Evolutionary conservation across 1,140 invertebrate genomes (phyloP).

Genomic region (Phthorimaea operculella): DNA sequence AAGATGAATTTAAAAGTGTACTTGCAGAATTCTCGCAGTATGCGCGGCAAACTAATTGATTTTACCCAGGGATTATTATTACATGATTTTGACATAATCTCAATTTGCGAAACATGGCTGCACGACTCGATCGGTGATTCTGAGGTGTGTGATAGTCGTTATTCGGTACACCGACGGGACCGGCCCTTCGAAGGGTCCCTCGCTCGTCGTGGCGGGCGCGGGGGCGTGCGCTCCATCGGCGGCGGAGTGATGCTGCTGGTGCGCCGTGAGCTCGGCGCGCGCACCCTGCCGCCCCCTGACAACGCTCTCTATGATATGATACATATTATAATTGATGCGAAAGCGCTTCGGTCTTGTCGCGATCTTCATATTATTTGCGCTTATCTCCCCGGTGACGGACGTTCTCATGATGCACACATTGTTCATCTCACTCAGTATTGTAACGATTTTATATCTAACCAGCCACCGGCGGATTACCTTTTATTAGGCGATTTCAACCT

Average conservation of each 20-base stretch:
- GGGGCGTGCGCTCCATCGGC: not conserved
- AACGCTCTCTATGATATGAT: not conserved
- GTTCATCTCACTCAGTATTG: not conserved
- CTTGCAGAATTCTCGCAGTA: constrained; percentile 1
- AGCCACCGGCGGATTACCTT: not conserved
- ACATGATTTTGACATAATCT: not conserved
- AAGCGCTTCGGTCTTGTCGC: not conserved
- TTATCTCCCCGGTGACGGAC: not conserved
- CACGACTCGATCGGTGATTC: not conserved
- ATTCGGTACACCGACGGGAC: not conserved
- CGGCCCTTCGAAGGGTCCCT: not conserved
- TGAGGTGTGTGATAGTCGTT: not conserved
- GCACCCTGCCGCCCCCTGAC: not conserved
- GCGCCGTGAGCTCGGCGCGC: not conserved
- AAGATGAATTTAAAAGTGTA: not conserved
- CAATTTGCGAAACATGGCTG: not conserved
- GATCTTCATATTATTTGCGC: constrained; percentile 2
- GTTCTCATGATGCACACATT: not conserved
- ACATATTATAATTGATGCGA: not conserved
- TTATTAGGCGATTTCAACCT: constrained; percentile 5
- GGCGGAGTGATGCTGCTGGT: constrained; percentile 2
- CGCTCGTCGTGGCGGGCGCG: not conserved
- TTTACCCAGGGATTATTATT: not conserved
- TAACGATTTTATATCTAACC: not conserved
- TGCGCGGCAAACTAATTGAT: not conserved